Percentiles rank a stretch among this genome's conserved stretches.
Conservation (phyloP, 2,113 vertebrate genomes). For the Hyperopisus bebe region DNA sequence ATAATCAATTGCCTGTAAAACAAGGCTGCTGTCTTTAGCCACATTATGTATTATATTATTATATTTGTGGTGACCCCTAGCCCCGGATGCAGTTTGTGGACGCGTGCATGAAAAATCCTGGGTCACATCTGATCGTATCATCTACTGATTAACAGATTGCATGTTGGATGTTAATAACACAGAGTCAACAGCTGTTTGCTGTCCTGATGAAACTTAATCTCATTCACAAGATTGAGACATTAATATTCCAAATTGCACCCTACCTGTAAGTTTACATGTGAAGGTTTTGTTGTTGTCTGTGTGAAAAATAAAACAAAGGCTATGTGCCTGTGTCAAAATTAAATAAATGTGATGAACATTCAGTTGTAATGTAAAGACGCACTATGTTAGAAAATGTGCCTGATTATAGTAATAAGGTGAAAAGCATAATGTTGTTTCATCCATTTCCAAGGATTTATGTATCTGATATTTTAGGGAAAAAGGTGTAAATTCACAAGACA, state of each 20-base stretch:
- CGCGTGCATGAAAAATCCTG: conserved; percentile 1
- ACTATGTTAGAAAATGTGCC: neutral
- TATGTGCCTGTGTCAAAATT: neutral
- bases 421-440: neutral
- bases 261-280: neutral
- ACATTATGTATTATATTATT: neutral
- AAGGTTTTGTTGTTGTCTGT: neutral
- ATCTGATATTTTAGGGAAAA: neutral
- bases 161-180: conserved; percentile 7
- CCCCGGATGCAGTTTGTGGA: neutral
- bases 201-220: neutral
- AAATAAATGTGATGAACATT: neutral
- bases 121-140: conserved; percentile 27
- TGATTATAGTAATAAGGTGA: neutral
- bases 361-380: too few species aligned
- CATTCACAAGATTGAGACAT: neutral
- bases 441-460: neutral
- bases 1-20: neutral
- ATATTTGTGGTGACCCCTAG: neutral
- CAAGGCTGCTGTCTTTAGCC: neutral
- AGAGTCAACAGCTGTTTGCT: neutral
- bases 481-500: neutral
- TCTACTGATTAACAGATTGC: neutral
- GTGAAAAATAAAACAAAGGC: neutral
- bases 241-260: neutral